These are phyloP conservation scores for Thumatha senex DNA, from an alignment of 2,888 invertebrate species.

Conservation along the genomic window DNA sequence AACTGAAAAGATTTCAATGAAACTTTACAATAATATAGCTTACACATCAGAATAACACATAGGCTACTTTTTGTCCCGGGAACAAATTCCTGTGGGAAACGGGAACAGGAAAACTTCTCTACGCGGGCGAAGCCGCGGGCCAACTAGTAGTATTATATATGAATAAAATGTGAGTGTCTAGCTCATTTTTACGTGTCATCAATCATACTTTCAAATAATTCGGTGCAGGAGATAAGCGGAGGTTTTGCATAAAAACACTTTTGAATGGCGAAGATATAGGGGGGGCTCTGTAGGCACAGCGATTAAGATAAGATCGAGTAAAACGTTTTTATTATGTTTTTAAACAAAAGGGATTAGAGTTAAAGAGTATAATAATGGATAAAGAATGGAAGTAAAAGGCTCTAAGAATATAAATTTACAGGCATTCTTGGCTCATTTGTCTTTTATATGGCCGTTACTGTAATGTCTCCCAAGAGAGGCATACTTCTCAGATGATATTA, in stretches of 20 bases:
- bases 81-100: too few species aligned
- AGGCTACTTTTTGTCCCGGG: too few species aligned
- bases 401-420: conserved; percentile 48
- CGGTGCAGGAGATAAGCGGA: conserved; percentile 48
- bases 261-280: conserved; percentile 50
- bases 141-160: conserved; percentile 51
- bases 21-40: too few species aligned
- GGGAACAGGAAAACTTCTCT: too few species aligned
- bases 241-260: conserved; percentile 50
- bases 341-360: conserved; percentile 42
- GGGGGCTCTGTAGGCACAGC: conserved; percentile 36
- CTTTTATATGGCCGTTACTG: conserved; percentile 62
- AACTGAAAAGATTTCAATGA: too few species aligned
- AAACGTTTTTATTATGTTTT: conserved; percentile 46
- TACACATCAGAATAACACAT: too few species aligned
- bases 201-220: conserved; percentile 66
- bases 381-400: conserved; percentile 34
- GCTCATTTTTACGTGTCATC: conserved; percentile 57
- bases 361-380: conserved; percentile 36
- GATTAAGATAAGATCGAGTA: conserved; percentile 45
- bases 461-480: conserved; percentile 55
- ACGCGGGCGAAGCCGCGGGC: too few species aligned
- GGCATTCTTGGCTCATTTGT: conserved; percentile 59
- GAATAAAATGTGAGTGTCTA: conserved; percentile 46
- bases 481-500: conserved; percentile 59